These are phyloP conservation scores for Druceiella hillmani DNA, from an alignment of 2,888 invertebrate genomes.

Conservation along the genomic window DNA sequence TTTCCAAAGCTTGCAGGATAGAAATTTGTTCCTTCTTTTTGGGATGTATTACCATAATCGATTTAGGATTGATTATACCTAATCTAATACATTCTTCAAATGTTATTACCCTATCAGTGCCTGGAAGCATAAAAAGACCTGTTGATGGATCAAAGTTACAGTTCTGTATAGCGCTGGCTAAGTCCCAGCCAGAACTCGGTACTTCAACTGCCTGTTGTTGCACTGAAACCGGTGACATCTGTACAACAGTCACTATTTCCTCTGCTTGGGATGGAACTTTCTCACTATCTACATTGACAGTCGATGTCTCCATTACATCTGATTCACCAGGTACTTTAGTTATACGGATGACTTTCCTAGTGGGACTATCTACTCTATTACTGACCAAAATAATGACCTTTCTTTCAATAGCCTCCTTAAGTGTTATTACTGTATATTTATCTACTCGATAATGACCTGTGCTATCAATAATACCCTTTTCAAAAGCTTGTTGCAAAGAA, in stretches of 20 bases:
- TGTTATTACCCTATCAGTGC: slow-evolving; percentile 67
- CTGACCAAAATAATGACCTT: slow-evolving; percentile 59
- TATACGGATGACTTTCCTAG: slow-evolving; percentile 63
- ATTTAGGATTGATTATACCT: slow-evolving; percentile 68
- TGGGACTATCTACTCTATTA: slow-evolving; percentile 40
- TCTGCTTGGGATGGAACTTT: no score
- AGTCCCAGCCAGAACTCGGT: slow-evolving; percentile 66
- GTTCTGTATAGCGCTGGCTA: slow-evolving; percentile 67
- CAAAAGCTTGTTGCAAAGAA: slow-evolving; percentile 65
- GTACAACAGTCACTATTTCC: no score
- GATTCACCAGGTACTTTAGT: slow-evolving; percentile 67
- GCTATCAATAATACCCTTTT: slow-evolving; percentile 70
- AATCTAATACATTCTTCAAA: slow-evolving; percentile 75
- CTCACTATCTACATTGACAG: slow-evolving; percentile 27
- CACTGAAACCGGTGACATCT: no score
- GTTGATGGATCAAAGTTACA: slow-evolving; percentile 66
- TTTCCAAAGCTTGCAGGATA: slow-evolving; percentile 62
- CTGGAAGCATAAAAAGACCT: slow-evolving; percentile 71
- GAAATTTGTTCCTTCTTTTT: slow-evolving; percentile 56
- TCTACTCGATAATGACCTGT: slow-evolving; percentile 70
- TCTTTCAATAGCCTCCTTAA: slow-evolving; percentile 69
- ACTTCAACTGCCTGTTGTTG: slow-evolving; percentile 59
- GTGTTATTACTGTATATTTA: slow-evolving; percentile 54
- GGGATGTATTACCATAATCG: slow-evolving; percentile 68
- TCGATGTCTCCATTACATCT: slow-evolving; percentile 65